Percentiles rank a stretch among this genome's conserved stretches.
phyloP scores from a whole-genome alignment of 2,113 vertebrate genomes.

The Daphoenositta chrysoptera region DNA sequence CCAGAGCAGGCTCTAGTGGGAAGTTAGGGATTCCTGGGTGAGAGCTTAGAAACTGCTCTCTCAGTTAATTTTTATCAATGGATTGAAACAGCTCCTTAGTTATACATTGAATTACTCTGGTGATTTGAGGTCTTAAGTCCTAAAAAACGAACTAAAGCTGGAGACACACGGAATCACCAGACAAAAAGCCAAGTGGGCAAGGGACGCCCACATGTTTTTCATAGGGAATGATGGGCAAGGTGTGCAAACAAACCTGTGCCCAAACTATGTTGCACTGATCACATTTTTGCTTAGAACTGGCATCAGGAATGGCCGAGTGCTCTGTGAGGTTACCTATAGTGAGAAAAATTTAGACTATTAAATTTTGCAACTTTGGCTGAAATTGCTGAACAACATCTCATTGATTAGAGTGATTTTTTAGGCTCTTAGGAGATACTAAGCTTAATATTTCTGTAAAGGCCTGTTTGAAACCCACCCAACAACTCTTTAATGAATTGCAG shows the following conservation, averaged over 20 bases:
- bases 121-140: not conserved
- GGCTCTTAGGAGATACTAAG: not conserved
- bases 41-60: not conserved
- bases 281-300: not conserved
- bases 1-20: not conserved
- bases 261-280: not conserved
- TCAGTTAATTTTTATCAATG: not conserved
- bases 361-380: slow-evolving; percentile 2
- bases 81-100: not conserved
- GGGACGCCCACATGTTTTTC: rapidly evolving
- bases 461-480: not conserved
- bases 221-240: not conserved
- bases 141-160: not conserved
- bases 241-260: not conserved
- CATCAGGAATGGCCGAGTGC: rapidly evolving
- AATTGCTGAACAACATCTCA: not conserved
- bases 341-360: not conserved
- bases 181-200: not conserved
- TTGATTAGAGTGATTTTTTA: not conserved
- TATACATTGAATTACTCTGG: not conserved
- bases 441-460: not conserved
- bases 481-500: not conserved
- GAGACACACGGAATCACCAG: rapidly evolving
- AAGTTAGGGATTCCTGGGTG: not conserved
- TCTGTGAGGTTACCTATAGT: not conserved